These are phyloP conservation scores for Xiphophorus birchmanni DNA, from an alignment of 2,797 vertebrate species.

Conservation along the genomic window DNA sequence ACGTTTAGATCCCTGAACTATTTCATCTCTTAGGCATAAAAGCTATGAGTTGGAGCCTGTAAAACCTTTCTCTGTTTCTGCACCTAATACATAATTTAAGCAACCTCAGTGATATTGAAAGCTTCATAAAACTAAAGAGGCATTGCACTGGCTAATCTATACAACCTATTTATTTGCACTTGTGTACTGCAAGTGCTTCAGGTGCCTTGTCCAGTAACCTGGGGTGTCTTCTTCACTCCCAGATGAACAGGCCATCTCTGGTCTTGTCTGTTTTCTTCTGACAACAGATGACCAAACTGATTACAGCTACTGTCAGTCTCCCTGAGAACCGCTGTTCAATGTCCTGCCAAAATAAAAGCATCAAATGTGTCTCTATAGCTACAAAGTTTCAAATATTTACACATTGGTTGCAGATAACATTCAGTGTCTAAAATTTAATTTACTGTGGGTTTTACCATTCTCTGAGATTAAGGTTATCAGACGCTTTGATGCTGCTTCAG, in stretches of 20 bases:
- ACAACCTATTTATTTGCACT: slow-evolving; percentile 73
- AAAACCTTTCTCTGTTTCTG: slow-evolving; percentile 48
- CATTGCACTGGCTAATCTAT: slow-evolving; percentile 73
- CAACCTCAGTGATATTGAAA: slow-evolving; percentile 66
- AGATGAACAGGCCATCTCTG: slow-evolving; percentile 48
- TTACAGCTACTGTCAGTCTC: slow-evolving; percentile 76
- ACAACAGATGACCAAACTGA: slow-evolving; percentile 76
- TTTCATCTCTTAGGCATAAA: slow-evolving; percentile 62
- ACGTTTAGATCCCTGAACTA: slow-evolving; percentile 29
- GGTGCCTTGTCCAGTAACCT: slow-evolving; percentile 38
- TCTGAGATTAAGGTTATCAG: slow-evolving; percentile 64
- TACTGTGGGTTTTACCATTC: slow-evolving; percentile 19
- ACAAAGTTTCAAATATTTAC: slow-evolving; percentile 45
- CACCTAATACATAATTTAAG: slow-evolving; percentile 72
- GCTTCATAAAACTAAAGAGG: slow-evolving; percentile 55
- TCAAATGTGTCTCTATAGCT: slow-evolving; percentile 60
- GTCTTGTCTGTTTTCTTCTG: slow-evolving; percentile 69
- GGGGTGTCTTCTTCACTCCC: slow-evolving; percentile 38
- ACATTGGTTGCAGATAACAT: slow-evolving; percentile 26
- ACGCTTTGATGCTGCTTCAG: slow-evolving; percentile 52
- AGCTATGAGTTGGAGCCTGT: slow-evolving; percentile 40
- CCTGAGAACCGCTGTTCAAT: slow-evolving; percentile 71
- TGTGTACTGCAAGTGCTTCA: slow-evolving; percentile 27
- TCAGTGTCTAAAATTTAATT: slow-evolving; percentile 36
- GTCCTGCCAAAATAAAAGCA: slow-evolving; percentile 74